Evolutionary conservation across 2,797 vertebrate species (phyloP), one percentile per base, ranked within the genome.

Genomic region (Mycteria americana): DNA sequence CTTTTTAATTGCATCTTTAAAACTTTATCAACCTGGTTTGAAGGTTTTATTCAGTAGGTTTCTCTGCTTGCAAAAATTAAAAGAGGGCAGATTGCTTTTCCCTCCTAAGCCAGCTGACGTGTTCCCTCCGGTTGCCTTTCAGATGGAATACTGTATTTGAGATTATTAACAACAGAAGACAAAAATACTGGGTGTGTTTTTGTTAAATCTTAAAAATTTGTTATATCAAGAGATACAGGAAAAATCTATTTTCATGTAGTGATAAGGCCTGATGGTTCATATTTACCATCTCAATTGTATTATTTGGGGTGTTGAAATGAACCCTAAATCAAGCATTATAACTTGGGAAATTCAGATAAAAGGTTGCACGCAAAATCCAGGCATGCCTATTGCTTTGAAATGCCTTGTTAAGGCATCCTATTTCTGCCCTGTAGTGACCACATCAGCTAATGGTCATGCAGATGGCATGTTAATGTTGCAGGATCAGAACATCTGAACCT

Each of bases 361-460:
- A 65, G 25, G 37, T 59, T 24, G 33, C 30, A 2, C 2, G 1
- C 9, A 33, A 35, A 68, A 59, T 50, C 16, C 48, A 18, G 28
- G 37, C 3, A 2, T 16, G 5, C 3, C 31, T 35, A 0, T 37
- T 31, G 48, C 48, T 62, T 25, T 17, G 63, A 14, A 57, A 31
- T 46, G 11, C 6, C 30, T 37, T 5, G 16, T 7, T n/a, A n/a
- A 33, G 83, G 31, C 88, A 0, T 28, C 48, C 37, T 45, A 0
- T 5, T 10, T 27, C 48, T 56, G 18, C 48, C 56, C 78, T 23
- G 33, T 15, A 60, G 25, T 0, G 1, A 51, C 46, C 18, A 18
- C 1, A 0, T 28, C 39, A 11, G 1, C 18, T 25, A 4, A 18
- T 4, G 41, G 5, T 16, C 13, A 1, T 19, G 11, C 7, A 18